Evolutionary conservation across 1,140 invertebrate genomes (phyloP), one percentile per base, ranked within the genome.

Genomic region (Hylyphantes graminicola): DNA sequence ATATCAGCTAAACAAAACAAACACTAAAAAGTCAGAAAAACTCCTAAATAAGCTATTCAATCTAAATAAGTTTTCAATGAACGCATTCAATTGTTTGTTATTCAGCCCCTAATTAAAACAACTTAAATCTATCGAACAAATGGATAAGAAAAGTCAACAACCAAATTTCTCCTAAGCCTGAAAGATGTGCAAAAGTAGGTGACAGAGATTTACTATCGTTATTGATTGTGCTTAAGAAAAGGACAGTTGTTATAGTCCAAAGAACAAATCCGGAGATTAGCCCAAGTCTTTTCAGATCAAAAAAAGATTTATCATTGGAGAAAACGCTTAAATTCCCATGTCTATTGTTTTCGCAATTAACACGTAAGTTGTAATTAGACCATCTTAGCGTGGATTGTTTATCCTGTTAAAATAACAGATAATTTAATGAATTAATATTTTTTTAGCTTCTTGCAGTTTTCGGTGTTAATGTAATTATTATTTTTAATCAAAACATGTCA

Each of bases 251-350:
- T 81, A 57, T 81, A 63, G 57, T 72, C 55, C 55, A 63, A 72
- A 73, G 21, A 81, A 63, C 78, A 81, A 81, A 73, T 73, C 78
- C 78, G n/a, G 3, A 81, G 68, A 81, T 81, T 81, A 81, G 48
- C 15, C 55, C 35, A 64, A 81, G 78, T 10, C 57, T 12, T 73
- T 63, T 68, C 64, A 70, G 64, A 70, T 70, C 65, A 72, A 73
- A 81, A 57, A 51, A 73, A 73, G 78, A 81, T 81, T 81, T 81
- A 17, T 81, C 78, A 63, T 68, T 21, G 13, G 17, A 70, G 50
- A 51, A 76, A 81, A 48, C 63, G 15, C 57, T 81, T 72, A 61
- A 81, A 70, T 72, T 81, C 35, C 15, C 21, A 3, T n/a, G 57
- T 73, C 59, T 63, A 63, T 81, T 73, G 63, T 72, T n/a, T 48